Conservation (phyloP, 2,113 vertebrate genomes). For the Pao palembangensis region DNA sequence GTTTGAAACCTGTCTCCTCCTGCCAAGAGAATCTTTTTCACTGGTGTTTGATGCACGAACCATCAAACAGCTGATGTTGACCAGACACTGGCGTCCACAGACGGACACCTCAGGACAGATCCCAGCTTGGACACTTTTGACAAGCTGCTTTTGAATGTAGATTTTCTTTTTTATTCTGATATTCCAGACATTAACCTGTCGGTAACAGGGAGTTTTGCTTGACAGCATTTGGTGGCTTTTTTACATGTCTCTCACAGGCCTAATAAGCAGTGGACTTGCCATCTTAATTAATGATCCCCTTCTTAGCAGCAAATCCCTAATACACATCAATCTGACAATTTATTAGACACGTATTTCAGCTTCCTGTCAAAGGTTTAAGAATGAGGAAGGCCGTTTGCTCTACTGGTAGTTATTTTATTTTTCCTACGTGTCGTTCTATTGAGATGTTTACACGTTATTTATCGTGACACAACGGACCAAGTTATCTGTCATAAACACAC, state of each 20-base stretch:
- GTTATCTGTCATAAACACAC: too few species aligned
- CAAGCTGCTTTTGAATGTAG: constrained; percentile 2
- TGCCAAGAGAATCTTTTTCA: constrained; percentile 42
- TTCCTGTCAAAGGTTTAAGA: too few species aligned
- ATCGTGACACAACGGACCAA: too few species aligned
- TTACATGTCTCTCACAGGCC: constrained; percentile 5
- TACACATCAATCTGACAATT: constrained; percentile 9
- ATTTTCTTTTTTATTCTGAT: background rate
- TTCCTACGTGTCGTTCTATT: too few species aligned
- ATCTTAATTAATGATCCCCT: background rate
- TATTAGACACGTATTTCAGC: background rate
- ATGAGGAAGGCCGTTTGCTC: too few species aligned
- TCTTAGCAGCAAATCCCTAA: constrained; percentile 5
- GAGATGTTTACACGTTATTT: too few species aligned
- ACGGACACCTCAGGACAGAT: constrained; percentile 18
- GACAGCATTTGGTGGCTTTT: background rate
- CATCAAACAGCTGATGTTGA: constrained; percentile 36
- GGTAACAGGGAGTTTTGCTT: background rate
- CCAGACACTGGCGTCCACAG: constrained; percentile 9
- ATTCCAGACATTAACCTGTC: background rate
- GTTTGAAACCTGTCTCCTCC: constrained; percentile 25
- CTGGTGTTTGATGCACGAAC: constrained; percentile 27
- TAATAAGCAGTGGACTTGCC: constrained; percentile 7
- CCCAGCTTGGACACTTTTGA: constrained; percentile 6
- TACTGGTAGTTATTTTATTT: too few species aligned